These are phyloP conservation scores for Charadrius vociferus DNA, from an alignment of 2,113 vertebrate species.

Conservation along the genomic window DNA sequence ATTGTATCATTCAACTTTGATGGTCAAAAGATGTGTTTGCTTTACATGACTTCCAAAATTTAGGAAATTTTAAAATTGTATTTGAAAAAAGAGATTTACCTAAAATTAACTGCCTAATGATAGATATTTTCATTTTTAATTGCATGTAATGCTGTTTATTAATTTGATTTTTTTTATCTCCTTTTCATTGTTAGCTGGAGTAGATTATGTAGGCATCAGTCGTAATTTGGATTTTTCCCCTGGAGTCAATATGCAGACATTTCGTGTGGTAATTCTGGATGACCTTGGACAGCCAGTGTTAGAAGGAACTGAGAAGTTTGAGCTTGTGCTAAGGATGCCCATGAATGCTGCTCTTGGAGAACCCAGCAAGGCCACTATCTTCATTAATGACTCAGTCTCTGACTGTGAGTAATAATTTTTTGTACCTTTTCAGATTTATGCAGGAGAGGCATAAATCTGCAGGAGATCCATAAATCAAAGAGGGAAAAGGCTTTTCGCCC, in stretches of 20 bases:
- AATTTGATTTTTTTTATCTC: background rate
- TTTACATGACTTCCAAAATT: background rate
- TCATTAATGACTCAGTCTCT: slow-evolving; percentile 90
- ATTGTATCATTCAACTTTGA: background rate
- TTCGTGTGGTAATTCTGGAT: slow-evolving; percentile 87
- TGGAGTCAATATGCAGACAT: slow-evolving; percentile 87
- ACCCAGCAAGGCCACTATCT: slow-evolving; percentile 83
- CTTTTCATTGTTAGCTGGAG: slow-evolving; percentile 80
- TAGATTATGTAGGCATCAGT: slow-evolving; percentile 94
- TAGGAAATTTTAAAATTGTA: background rate
- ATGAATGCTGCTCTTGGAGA: slow-evolving; percentile 88
- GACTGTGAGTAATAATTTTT: slow-evolving; percentile 82
- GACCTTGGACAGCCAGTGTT: slow-evolving; percentile 91
- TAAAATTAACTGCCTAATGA: background rate
- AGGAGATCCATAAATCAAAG: too few relatives aligned
- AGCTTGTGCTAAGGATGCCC: slow-evolving; percentile 90
- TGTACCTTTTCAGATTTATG: background rate
- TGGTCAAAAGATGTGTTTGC: background rate
- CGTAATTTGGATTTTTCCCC: slow-evolving; percentile 90
- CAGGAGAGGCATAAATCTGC: too few relatives aligned
- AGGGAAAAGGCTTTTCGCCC: too few relatives aligned
- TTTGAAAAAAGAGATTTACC: background rate
- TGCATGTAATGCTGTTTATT: background rate
- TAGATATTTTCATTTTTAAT: background rate
- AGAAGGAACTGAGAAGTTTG: slow-evolving; percentile 90